Evolutionary conservation across 2,797 vertebrate species (phyloP), one percentile per base, ranked within the genome.

Genomic region (Lophotriccus pileatus): DNA sequence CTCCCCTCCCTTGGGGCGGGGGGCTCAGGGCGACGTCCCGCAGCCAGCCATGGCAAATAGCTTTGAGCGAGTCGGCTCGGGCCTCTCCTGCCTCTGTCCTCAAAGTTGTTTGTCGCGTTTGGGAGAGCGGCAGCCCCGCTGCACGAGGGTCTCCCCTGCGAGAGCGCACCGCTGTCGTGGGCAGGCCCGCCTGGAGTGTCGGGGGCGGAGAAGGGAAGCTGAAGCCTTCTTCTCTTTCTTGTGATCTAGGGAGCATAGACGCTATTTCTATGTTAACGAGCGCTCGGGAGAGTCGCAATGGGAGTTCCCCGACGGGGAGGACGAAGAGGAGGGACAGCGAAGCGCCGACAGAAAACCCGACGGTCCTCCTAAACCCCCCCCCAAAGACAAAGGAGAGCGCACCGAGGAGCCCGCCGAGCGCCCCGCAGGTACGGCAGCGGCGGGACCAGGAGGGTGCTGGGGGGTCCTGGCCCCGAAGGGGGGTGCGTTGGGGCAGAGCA

Each of bases 221-320:
- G 89, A 97, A 97, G 95, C 79, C 93, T 87, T 98, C 96, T 98
- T 99, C 98, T 99, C 98, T 99, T 99, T 98, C 98, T 98, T 99
- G 98, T 99, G 98, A 97, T 99, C 97, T 99, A 99, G 99, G 99
- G 99, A 99, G 98, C 99, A 99, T 98, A 99, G 99, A 98, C 99
- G 99, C 77, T 99, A 99, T 99, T 99, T 99, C 98, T 99, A 99
- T 98, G 99, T 99, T 98, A 99, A 99, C 94, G 99, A 99, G 97
- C 99, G 98, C 97, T 99, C 99, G 69, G 98, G 98, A 97, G 98
- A 98, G 94, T 99, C 99, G 60, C 99, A 99, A 81, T 99, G 99
- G 99, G 99, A 99, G 94, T 99, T 99, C 94, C 99, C 99, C 68
- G 98, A 98, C 44, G 98, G 99, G 90, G 98, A 98, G 82, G 98